These are phyloP conservation scores for Diacarnus erythraeanus DNA, from an alignment of 37 sponge, comb jelly and placozoan species.

Conservation along the genomic window DNA sequence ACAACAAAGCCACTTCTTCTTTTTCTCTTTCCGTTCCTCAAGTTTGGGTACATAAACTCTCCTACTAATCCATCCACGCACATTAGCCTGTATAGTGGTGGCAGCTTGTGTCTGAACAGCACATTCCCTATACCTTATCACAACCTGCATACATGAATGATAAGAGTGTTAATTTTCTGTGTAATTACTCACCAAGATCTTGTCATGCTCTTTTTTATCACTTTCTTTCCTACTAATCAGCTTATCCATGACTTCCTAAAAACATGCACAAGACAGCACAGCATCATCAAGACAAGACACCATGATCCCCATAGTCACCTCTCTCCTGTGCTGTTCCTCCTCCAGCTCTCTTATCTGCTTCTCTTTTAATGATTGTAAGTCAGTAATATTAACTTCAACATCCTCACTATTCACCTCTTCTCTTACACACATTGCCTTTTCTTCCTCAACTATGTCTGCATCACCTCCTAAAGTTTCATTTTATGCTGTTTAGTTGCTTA, in stretches of 20 bases:
- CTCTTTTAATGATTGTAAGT: neutral
- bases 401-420: neutral
- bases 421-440: neutral
- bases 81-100: neutral
- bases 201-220: constrained; percentile 13
- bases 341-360: neutral
- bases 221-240: neutral
- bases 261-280: too few species aligned
- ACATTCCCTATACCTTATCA: neutral
- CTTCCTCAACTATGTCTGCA: too few species aligned
- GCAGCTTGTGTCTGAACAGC: neutral
- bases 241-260: neutral
- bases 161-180: too few species aligned
- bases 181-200: neutral
- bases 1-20: neutral
- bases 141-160: neutral
- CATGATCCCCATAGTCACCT: too few species aligned
- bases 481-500: too few species aligned
- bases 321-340: neutral
- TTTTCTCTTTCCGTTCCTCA: neutral
- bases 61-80: neutral
- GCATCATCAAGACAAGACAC: too few species aligned
- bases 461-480: too few species aligned
- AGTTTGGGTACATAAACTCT: neutral
- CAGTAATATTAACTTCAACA: too few species aligned